Conservation (phyloP, 2,888 invertebrate species). For the Heliconius sara region DNA sequence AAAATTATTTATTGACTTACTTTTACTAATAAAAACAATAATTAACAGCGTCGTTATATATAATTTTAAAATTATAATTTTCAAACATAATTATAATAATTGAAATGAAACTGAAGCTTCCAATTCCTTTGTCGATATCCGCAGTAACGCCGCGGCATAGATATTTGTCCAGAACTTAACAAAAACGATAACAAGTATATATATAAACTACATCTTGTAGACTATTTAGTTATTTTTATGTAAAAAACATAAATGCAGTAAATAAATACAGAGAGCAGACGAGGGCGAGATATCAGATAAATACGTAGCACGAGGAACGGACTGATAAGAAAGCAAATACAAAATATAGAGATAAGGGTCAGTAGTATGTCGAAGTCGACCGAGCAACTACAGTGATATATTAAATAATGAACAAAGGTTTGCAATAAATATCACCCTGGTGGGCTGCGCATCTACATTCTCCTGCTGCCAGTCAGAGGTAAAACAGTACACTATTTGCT, state of each 20-base stretch:
- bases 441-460: slow-evolving; percentile 30
- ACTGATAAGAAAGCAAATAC: slow-evolving; percentile 55
- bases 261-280: slow-evolving; percentile 51
- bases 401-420: slow-evolving; percentile 28
- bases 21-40: slow-evolving; percentile 40
- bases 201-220: slow-evolving; percentile 42
- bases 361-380: slow-evolving; percentile 51
- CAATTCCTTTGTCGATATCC: neutral
- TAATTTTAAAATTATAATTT: slow-evolving; percentile 6
- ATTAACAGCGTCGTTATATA: slow-evolving; percentile 37
- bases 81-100: slow-evolving; percentile 1
- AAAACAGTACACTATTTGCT: slow-evolving; percentile 26
- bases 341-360: slow-evolving; percentile 49
- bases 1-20: slow-evolving; percentile 49
- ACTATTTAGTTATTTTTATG: slow-evolving; percentile 36
- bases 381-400: slow-evolving; percentile 17
- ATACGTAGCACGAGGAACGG: slow-evolving; percentile 47
- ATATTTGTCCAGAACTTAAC: slow-evolving; percentile 41
- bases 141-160: neutral
- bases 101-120: neutral
- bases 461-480: slow-evolving; percentile 31
- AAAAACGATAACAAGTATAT: slow-evolving; percentile 45
- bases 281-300: slow-evolving; percentile 51
- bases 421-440: slow-evolving; percentile 38
- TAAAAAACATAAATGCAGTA: slow-evolving; percentile 55